These are phyloP conservation scores for Ptilonorhynchus violaceus DNA, from an alignment of 2,113 vertebrate species.

Conservation along the genomic window DNA sequence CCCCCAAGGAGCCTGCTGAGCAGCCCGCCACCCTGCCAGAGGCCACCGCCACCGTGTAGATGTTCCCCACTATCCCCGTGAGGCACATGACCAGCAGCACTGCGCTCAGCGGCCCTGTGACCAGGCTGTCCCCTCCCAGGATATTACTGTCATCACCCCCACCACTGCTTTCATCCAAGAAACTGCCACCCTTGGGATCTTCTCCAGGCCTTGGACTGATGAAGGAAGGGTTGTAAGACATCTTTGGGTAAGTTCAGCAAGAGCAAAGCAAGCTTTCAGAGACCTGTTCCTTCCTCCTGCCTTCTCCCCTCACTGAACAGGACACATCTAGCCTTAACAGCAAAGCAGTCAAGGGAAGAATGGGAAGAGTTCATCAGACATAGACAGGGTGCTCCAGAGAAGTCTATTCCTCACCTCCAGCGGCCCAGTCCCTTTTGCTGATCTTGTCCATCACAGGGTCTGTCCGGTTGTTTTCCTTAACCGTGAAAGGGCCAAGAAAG, in stretches of 20 bases:
- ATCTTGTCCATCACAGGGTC: background rate
- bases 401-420: conserved; percentile 37
- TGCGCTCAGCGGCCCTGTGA: conserved; percentile 72
- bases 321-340: background rate
- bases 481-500: background rate
- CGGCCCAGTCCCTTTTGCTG: background rate
- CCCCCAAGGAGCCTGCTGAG: conserved; percentile 76
- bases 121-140: conserved; percentile 50
- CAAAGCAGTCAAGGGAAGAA: background rate
- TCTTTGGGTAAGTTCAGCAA: background rate
- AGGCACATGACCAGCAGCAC: conserved; percentile 79
- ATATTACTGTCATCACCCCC: background rate
- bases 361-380: background rate
- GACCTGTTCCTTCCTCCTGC: background rate
- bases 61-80: conserved; percentile 77
- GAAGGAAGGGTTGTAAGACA: background rate
- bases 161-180: background rate
- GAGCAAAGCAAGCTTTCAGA: background rate
- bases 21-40: conserved; percentile 63
- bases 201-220: background rate
- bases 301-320: accelerated
- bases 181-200: background rate
- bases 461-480: background rate
- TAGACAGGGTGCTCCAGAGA: background rate
- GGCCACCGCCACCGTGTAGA: conserved; percentile 78